Evolutionary conservation across 2,797 vertebrate species (phyloP).

Genomic region (Scarus forsteni): DNA sequence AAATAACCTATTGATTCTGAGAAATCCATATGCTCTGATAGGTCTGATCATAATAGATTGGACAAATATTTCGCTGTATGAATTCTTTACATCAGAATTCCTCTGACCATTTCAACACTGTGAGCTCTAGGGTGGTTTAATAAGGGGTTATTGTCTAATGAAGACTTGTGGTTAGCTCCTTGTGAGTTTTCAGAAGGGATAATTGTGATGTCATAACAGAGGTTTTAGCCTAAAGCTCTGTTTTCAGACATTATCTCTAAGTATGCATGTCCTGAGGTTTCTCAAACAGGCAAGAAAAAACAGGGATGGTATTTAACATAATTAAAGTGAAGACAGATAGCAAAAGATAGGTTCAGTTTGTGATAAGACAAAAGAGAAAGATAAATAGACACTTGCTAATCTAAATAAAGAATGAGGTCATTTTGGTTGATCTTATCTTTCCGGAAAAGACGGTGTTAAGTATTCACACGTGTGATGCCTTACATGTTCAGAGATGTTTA

Average conservation of each 20-base stretch:
- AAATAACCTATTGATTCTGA: no score
- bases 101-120: neutral
- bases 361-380: neutral
- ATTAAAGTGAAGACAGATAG: conserved; percentile 12
- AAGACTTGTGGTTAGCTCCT: conserved; percentile 7
- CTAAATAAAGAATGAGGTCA: conserved; percentile 36
- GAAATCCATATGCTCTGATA: no score
- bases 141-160: conserved; percentile 3
- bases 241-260: conserved; percentile 13
- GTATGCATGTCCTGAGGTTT: neutral
- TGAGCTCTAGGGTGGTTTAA: neutral
- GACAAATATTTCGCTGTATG: neutral
- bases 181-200: conserved; percentile 18
- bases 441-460: conserved; percentile 50
- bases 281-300: conserved; percentile 3
- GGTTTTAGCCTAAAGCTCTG: conserved; percentile 10
- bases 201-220: conserved; percentile 8
- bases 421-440: conserved; percentile 60
- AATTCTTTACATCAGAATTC: neutral
- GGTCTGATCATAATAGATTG: neutral
- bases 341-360: neutral
- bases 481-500: conserved; percentile 61
- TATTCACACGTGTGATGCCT: conserved; percentile 52
- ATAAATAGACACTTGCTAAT: neutral
- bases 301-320: conserved; percentile 5